Conservation (phyloP, 2,888 invertebrate species). For the Azorinus chamasolen region DNA sequence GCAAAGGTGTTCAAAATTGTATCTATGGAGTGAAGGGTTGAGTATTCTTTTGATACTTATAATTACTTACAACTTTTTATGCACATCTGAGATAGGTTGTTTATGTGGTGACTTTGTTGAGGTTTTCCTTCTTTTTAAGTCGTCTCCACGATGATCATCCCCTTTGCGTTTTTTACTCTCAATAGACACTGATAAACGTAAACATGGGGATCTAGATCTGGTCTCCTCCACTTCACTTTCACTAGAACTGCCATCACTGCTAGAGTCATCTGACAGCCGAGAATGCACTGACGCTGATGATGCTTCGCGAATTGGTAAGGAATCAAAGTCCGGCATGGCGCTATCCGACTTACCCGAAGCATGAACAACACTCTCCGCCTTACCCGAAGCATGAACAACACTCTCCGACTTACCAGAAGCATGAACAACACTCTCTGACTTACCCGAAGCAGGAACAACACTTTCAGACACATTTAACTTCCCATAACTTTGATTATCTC, state of each 20-base stretch:
- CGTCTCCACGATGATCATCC: conserved; percentile 44
- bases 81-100: not conserved
- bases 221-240: conserved; percentile 45
- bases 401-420: not conserved
- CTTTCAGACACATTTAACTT: conserved; percentile 2
- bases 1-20: no score
- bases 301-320: conserved; percentile 30
- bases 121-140: conserved; percentile 54
- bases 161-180: conserved; percentile 58
- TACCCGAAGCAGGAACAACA: not conserved
- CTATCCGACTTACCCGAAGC: not conserved
- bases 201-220: no score
- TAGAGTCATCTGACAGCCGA: conserved; percentile 26
- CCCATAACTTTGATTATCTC: conserved; percentile 14
- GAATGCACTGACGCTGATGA: not conserved
- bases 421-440: not conserved
- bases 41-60: no score
- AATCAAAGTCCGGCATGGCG: conserved; percentile 42
- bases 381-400: no score
- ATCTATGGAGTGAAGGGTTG: no score
- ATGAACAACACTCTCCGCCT: no score
- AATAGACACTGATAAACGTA: not conserved
- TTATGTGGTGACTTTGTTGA: conserved; percentile 11
- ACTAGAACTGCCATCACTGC: conserved; percentile 48
- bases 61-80: no score